These are phyloP conservation scores for Peromyscus leucopus DNA, from an alignment of 2,113 vertebrate genomes.

Conservation along the genomic window DNA sequence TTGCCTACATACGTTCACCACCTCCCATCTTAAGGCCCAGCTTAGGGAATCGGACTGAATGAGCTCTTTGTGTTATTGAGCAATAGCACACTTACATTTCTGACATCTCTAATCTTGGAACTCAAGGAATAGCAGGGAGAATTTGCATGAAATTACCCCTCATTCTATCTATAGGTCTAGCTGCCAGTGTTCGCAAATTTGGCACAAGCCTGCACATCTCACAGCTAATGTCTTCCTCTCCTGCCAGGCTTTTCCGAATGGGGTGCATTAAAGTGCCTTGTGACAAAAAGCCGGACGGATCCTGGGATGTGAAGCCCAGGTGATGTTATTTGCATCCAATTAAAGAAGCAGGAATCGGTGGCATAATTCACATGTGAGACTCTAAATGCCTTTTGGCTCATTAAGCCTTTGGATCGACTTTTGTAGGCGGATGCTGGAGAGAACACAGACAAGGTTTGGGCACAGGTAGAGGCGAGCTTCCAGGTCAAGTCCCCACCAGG, in stretches of 20 bases:
- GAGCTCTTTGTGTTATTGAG: conserved; percentile 87
- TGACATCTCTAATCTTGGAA: conserved; percentile 88
- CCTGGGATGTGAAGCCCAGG: conserved; percentile 67
- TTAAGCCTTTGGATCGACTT: conserved; percentile 63
- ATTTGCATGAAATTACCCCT: conserved; percentile 91
- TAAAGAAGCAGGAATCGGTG: conserved; percentile 59
- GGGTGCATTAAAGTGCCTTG: conserved; percentile 78
- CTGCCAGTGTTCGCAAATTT: conserved; percentile 86
- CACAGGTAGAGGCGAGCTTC: conserved; percentile 52
- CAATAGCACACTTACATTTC: conserved; percentile 87
- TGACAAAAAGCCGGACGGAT: conserved; percentile 78
- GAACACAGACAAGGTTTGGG: neutral
- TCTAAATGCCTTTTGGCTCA: conserved; percentile 15
- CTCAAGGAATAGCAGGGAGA: conserved; percentile 85
- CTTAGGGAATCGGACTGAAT: conserved; percentile 79
- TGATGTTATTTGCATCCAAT: conserved; percentile 80
- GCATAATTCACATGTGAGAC: neutral
- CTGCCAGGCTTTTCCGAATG: conserved; percentile 85
- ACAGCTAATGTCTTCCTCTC: conserved; percentile 84
- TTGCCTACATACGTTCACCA: neutral
- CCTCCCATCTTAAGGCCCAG: neutral
- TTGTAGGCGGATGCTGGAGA: neutral
- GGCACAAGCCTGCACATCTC: conserved; percentile 84
- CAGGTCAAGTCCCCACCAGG: neutral
- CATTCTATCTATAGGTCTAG: conserved; percentile 84